phyloP scores from a whole-genome alignment of 2,113 vertebrate genomes.

The Amphiprion ocellaris region DNA sequence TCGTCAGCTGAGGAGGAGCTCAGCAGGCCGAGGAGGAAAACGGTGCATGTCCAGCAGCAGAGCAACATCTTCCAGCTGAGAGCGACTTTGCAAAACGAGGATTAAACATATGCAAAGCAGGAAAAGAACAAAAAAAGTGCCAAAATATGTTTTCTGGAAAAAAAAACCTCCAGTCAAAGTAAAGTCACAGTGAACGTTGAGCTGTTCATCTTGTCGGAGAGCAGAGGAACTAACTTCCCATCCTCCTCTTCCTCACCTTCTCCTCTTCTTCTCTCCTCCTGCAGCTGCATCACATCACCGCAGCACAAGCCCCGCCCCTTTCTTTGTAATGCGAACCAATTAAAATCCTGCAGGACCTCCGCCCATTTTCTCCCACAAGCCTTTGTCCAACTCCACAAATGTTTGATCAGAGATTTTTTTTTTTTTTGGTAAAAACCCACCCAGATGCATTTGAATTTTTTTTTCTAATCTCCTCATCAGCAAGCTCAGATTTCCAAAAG shows the following conservation, averaged over 20 bases:
- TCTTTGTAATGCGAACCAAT: slow-evolving; percentile 64
- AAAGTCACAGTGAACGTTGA: neutral
- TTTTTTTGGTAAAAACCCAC: too few relatives aligned
- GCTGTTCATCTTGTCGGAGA: neutral
- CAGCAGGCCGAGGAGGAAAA: slow-evolving; percentile 52
- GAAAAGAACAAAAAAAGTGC: too few relatives aligned
- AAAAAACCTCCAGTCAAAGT: neutral
- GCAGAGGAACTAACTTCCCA: slow-evolving; percentile 5
- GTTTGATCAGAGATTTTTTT: too few relatives aligned
- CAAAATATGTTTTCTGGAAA: too few relatives aligned
- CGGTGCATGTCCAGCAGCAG: slow-evolving; percentile 38
- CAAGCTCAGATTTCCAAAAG: too few relatives aligned
- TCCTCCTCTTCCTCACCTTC: slow-evolving; percentile 45
- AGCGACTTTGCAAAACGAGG: neutral
- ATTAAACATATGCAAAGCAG: neutral
- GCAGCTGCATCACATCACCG: slow-evolving; percentile 39
- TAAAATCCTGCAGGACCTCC: slow-evolving; percentile 26
- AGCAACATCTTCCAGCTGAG: slow-evolving; percentile 51
- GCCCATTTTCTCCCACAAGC: neutral
- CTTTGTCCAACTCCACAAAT: neutral
- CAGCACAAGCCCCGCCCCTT: slow-evolving; percentile 53
- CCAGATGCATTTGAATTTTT: too few relatives aligned
- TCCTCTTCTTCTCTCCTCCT: slow-evolving; percentile 42
- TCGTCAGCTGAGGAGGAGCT: slow-evolving; percentile 31
- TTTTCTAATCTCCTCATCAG: too few relatives aligned